Percentiles rank a stretch among this genome's conserved stretches.
Evolutionary conservation across 2,797 vertebrate species (phyloP).

Genomic region (Rhinella marina): DNA sequence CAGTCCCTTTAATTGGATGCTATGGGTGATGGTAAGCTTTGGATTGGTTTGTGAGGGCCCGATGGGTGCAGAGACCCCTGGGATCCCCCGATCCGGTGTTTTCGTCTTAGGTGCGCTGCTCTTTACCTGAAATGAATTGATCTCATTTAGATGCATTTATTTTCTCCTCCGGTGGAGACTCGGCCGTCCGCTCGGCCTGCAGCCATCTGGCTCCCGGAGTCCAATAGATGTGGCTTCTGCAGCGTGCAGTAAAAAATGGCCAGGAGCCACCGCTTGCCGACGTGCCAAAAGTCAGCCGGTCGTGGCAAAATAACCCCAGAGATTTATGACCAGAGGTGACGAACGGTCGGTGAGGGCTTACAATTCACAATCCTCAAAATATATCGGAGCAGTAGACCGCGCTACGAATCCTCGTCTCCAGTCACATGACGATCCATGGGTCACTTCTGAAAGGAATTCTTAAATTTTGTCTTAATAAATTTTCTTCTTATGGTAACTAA

Average conservation of each 20-base stretch:
- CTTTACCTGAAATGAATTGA: background rate
- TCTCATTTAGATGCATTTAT: background rate
- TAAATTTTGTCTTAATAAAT: no score
- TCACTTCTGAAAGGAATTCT: background rate
- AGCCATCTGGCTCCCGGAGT: constrained; percentile 11
- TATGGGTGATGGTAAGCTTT: background rate
- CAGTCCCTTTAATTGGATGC: background rate
- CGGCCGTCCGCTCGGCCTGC: constrained; percentile 19
- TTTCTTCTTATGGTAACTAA: background rate
- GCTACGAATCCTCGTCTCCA: background rate
- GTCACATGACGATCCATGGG: background rate
- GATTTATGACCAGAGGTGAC: constrained; percentile 42
- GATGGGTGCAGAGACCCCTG: background rate
- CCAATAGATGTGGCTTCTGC: constrained; percentile 10
- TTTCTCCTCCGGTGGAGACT: background rate
- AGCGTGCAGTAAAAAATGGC: constrained; percentile 19
- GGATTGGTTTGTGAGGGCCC: background rate
- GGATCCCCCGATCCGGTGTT: background rate
- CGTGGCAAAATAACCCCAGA: constrained; percentile 17
- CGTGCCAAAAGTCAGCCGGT: constrained; percentile 32
- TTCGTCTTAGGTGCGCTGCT: background rate
- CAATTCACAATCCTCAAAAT: constrained; percentile 11
- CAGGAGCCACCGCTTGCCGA: constrained; percentile 21
- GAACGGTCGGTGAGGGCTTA: constrained; percentile 32
- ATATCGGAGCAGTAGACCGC: background rate